These are phyloP conservation scores for Lutra lutra DNA, from an alignment of 2,797 vertebrate genomes.

Conservation along the genomic window DNA sequence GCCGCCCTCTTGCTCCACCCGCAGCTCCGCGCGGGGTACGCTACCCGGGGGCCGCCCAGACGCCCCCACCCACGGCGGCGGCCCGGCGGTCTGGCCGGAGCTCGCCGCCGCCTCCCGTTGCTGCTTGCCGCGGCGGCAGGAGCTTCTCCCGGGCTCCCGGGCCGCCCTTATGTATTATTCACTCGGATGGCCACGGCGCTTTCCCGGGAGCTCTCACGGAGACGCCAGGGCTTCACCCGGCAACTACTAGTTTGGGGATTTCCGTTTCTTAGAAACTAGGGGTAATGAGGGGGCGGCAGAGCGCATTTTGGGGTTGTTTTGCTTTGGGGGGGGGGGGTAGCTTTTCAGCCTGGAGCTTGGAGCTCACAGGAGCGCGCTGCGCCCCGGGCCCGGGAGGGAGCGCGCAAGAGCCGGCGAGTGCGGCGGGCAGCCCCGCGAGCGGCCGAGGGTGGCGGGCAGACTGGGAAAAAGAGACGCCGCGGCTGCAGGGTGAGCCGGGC, in stretches of 20 bases:
- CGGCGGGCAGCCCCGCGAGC: slow-evolving; percentile 46
- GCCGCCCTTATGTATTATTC: slow-evolving; percentile 84
- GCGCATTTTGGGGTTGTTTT: slow-evolving; percentile 20
- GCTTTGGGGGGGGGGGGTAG: not conserved
- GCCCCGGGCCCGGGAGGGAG: slow-evolving; percentile 47
- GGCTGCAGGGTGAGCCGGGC: not conserved
- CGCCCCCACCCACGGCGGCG: not conserved
- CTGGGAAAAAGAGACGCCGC: not conserved
- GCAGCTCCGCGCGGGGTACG: not conserved
- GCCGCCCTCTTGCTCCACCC: not conserved
- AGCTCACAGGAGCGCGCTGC: slow-evolving; percentile 72
- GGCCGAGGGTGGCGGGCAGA: slow-evolving; percentile 26
- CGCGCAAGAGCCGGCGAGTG: slow-evolving; percentile 61
- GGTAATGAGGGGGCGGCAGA: not conserved
- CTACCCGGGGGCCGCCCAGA: slow-evolving; percentile 7
- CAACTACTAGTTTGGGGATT: slow-evolving; percentile 70
- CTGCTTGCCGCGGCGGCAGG: slow-evolving; percentile 38
- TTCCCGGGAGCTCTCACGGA: slow-evolving; percentile 80
- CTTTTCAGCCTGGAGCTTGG: slow-evolving; percentile 65
- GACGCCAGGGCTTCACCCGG: slow-evolving; percentile 82
- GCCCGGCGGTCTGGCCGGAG: slow-evolving; percentile 51
- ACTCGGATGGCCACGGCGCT: slow-evolving; percentile 79
- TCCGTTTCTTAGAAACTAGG: slow-evolving; percentile 76
- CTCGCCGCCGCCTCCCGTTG: slow-evolving; percentile 56
- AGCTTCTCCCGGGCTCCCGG: slow-evolving; percentile 54